Evolutionary conservation across 2,888 invertebrate species (phyloP), one percentile per base, ranked within the genome.

Genomic region (Galerucella calmariensis): DNA sequence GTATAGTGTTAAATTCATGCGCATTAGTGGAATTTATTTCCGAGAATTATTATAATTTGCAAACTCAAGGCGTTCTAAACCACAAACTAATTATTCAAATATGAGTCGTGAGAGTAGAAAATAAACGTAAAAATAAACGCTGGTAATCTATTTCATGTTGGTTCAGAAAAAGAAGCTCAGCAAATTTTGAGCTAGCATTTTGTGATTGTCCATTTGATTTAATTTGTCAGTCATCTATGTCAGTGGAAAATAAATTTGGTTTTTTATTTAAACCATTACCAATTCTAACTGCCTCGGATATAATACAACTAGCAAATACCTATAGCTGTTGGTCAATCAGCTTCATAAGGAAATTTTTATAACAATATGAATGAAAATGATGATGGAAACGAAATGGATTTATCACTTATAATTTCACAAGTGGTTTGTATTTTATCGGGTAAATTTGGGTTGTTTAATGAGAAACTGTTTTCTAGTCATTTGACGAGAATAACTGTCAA

Each of bases 191-290:
- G 10, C 59, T 59, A 6, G 27, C 35, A 35, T 62, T 62, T 62
- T 62, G 62, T 62, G 62, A 62, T 62, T 35, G 41, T 35, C 62
- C 62, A 62, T 62, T 62, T 35, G 62, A 41, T 35, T 9, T 62
- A 62, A 62, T 6, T 62, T 24, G 62, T 20, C 24, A 62, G 27
- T 6, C 62, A 62, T 62, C 35, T 62, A 62, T 35, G 62, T 62
- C 44, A 59, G 16, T 69, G 10, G 58, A 69, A 69, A 41, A 69
- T 11, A 58, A 69, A 58, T 69, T 58, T 59, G 69, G 69, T 24
- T 12, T 69, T 41, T 59, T 59, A 59, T 69, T 69, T 59, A 69
- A 69, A 69, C 58, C 58, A 59, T 69, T 59, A 59, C 69, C 69
- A 69, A 48, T 59, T 69, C 53, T 69, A 59, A 59, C 44, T 27